phyloP scores from a whole-genome alignment of 2,888 invertebrate species.

The Polyploca ridens region DNA sequence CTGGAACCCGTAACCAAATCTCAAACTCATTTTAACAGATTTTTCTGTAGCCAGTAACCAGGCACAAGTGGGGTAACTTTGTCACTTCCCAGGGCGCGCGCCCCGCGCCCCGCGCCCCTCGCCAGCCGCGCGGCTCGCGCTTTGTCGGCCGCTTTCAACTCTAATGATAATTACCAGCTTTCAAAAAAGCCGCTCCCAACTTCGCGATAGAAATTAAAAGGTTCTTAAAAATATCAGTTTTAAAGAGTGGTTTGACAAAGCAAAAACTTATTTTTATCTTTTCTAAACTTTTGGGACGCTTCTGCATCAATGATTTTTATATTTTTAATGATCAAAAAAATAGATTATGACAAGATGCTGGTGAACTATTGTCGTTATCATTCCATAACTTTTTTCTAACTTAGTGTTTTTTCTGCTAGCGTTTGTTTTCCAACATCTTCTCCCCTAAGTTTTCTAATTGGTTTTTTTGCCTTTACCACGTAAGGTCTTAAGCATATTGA shows the following conservation, averaged over 20 bases:
- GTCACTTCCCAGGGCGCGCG: slow-evolving; percentile 3
- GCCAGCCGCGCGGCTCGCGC: background rate
- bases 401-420: too few relatives aligned
- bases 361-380: too few relatives aligned
- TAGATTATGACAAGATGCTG: background rate
- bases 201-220: slow-evolving; percentile 37
- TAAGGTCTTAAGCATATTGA: too few relatives aligned
- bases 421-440: too few relatives aligned
- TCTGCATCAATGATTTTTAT: background rate
- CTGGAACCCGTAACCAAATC: background rate
- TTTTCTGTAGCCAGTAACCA: background rate
- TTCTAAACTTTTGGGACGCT: background rate
- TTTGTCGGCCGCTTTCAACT: slow-evolving; percentile 34
- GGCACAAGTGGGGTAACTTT: slow-evolving; percentile 4
- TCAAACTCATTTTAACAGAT: background rate
- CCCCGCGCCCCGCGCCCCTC: background rate
- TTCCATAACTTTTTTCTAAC: too few relatives aligned
- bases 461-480: too few relatives aligned
- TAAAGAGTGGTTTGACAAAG: background rate
- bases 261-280: background rate
- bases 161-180: slow-evolving; percentile 37
- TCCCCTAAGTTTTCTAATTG: too few relatives aligned
- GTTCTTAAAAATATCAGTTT: slow-evolving; percentile 12
- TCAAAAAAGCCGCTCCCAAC: slow-evolving; percentile 39
- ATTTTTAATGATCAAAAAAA: background rate